Percentiles rank a stretch among this genome's conserved stretches.
phyloP scores from a whole-genome alignment of 2,797 vertebrate species.

The Microctenopoma lineatum region DNA sequence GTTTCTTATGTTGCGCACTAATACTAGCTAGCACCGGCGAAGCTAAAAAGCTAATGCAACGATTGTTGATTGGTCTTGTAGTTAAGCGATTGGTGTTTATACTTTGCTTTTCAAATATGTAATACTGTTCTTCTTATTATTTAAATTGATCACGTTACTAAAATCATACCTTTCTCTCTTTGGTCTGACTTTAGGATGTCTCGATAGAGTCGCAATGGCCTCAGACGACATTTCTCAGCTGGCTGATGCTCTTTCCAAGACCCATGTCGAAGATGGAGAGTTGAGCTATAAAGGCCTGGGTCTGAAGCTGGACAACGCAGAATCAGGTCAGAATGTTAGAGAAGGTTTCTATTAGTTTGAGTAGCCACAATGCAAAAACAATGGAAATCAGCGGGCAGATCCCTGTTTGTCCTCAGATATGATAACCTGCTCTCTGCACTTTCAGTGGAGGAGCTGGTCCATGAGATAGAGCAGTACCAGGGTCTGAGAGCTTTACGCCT shows the following conservation, averaged over 20 bases:
- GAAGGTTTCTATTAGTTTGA: not conserved
- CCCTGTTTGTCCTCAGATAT: not conserved
- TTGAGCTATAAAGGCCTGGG: slow-evolving; percentile 94
- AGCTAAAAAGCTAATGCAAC: slow-evolving; percentile 37
- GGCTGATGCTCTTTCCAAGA: slow-evolving; percentile 90
- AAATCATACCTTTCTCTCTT: fast-evolving
- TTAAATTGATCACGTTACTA: not conserved
- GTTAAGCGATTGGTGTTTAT: not conserved
- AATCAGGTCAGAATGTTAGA: slow-evolving; percentile 87
- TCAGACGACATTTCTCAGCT: slow-evolving; percentile 91
- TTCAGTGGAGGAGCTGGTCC: slow-evolving; percentile 89
- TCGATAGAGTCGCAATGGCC: slow-evolving; percentile 85
- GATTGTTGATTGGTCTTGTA: not conserved
- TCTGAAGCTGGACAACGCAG: slow-evolving; percentile 91
- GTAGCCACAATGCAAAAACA: not conserved
- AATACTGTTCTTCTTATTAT: too few relatives aligned
- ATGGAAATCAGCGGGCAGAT: not conserved
- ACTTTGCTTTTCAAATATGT: not conserved
- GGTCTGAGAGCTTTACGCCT: slow-evolving; percentile 90
- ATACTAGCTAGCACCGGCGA: slow-evolving; percentile 39
- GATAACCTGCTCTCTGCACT: slow-evolving; percentile 34
- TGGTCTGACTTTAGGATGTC: not conserved
- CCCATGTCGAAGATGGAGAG: slow-evolving; percentile 91
- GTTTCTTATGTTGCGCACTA: slow-evolving; percentile 7
- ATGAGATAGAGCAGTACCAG: slow-evolving; percentile 87